Conservation (phyloP, 1,140 invertebrate genomes). For the Bombus sylvicola region DNA sequence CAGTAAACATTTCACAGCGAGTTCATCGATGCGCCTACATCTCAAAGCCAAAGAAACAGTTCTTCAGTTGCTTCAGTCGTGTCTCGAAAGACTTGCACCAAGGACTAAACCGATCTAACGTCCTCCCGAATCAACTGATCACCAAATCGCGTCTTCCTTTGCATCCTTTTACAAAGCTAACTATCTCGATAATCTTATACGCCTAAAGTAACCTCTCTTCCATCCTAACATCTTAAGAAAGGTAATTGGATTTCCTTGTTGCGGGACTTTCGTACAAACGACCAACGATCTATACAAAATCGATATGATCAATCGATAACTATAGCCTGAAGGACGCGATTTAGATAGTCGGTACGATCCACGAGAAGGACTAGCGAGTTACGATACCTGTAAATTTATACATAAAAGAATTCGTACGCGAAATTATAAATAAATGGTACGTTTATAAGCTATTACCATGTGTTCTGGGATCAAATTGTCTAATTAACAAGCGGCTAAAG, state of each 20-base stretch:
- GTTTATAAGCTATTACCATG: conserved; percentile 67
- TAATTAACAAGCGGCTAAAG: conserved; percentile 65
- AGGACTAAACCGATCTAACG: background rate
- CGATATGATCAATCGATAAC: conserved; percentile 11
- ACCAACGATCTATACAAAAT: background rate
- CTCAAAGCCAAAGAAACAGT: conserved; percentile 24
- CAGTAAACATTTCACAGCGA: background rate
- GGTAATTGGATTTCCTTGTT: background rate
- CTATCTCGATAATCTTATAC: background rate
- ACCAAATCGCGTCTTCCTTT: conserved; percentile 21
- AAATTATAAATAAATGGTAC: conserved; percentile 58
- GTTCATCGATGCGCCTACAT: background rate
- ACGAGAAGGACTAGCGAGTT: background rate
- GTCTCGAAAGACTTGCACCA: conserved; percentile 3
- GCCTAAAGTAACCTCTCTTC: background rate
- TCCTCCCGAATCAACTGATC: background rate
- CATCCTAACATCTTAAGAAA: background rate
- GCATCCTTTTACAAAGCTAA: background rate
- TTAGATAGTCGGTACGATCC: conserved; percentile 30
- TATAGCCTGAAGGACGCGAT: background rate
- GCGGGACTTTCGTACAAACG: conserved; percentile 10
- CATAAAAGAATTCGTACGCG: conserved; percentile 58
- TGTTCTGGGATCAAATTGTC: conserved; percentile 79
- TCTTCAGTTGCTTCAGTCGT: background rate
- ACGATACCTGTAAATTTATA: conserved; percentile 67